Percentiles rank a stretch among this genome's conserved stretches.
Evolutionary conservation across 2,113 vertebrate species (phyloP).

Genomic region (Pachyramphus minor): DNA sequence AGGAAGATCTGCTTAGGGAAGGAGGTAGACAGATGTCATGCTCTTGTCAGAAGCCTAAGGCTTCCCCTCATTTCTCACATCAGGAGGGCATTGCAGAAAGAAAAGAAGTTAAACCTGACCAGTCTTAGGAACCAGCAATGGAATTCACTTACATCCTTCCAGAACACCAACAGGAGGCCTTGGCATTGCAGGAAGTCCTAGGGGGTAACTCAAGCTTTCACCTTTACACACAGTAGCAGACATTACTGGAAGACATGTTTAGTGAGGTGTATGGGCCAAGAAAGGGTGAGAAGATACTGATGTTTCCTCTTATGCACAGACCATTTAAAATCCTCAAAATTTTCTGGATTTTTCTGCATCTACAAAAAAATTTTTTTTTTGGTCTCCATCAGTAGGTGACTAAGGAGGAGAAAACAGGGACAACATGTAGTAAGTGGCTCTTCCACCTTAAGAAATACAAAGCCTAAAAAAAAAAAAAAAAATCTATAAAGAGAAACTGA

Average conservation of each 20-base stretch:
- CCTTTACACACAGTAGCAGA: neutral
- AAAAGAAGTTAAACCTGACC: neutral
- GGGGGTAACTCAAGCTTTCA: neutral
- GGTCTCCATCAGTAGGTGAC: neutral
- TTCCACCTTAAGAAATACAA: neutral
- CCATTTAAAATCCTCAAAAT: neutral
- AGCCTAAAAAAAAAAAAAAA: neutral
- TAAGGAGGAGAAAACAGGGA: neutral
- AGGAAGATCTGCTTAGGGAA: accelerated
- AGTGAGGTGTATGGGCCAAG: neutral
- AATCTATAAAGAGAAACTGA: neutral
- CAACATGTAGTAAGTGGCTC: neutral
- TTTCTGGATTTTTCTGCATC: neutral
- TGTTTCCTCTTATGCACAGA: neutral
- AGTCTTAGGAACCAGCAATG: neutral
- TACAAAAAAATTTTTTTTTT: neutral
- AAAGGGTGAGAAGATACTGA: neutral
- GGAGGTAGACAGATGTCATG: accelerated
- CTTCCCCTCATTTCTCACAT: neutral
- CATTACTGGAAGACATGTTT: neutral
- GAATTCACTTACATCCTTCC: neutral
- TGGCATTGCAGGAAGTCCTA: neutral
- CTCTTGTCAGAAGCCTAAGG: neutral
- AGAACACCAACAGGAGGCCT: neutral
- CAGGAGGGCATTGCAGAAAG: neutral